phyloP scores from a whole-genome alignment of 92 coral and sea anemone species.

The Nematostella vectensis region DNA sequence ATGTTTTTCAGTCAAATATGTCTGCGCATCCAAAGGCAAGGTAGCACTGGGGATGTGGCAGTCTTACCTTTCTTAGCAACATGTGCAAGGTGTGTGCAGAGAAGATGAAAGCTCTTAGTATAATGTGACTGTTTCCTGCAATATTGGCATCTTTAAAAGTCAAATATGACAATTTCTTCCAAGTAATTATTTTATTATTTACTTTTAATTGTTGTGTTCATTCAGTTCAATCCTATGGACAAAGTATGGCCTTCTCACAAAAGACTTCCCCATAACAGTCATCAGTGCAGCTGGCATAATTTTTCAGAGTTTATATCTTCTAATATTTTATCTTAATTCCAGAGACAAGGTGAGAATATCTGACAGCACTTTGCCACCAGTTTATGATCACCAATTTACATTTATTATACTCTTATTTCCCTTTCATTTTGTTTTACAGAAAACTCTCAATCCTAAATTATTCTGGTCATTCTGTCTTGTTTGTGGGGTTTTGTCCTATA shows the following conservation, averaged over 20 bases:
- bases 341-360: conserved; percentile 69
- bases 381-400: neutral
- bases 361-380: neutral
- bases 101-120: no score
- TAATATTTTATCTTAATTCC: conserved; percentile 43
- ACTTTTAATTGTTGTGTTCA: no score
- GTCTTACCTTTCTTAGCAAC: conserved; percentile 59
- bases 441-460: conserved; percentile 7
- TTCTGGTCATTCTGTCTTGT: conserved; percentile 26
- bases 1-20: conserved; percentile 58
- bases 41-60: conserved; percentile 54
- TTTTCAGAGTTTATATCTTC: conserved; percentile 49
- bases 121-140: no score
- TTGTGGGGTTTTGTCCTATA: conserved; percentile 39
- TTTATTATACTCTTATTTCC: neutral
- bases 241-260: conserved; percentile 58
- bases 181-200: neutral
- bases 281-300: conserved; percentile 46
- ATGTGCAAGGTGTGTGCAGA: conserved; percentile 38
- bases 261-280: conserved; percentile 42
- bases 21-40: conserved; percentile 47
- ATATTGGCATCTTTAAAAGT: no score
- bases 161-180: neutral
- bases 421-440: conserved; percentile 16
- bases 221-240: conserved; percentile 73